These are phyloP conservation scores for Eriosoma lanigerum DNA, from an alignment of 1,140 invertebrate species.

Conservation along the genomic window DNA sequence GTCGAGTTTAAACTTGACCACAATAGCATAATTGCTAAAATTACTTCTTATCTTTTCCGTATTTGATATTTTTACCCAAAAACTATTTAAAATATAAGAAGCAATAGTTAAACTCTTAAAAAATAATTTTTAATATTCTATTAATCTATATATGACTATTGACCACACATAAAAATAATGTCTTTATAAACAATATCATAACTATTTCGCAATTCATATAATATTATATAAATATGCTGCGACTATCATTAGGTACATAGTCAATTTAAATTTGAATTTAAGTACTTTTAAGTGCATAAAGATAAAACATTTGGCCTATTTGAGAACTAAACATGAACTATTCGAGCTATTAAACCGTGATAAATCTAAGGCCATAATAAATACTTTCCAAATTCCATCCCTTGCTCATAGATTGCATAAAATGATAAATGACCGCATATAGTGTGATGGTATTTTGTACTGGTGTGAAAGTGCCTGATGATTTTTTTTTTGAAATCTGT, in stretches of 20 bases:
- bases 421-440: neutral
- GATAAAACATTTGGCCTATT: too few relatives aligned
- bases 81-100: neutral
- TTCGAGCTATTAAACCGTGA: neutral
- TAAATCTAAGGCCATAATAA: neutral
- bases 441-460: neutral
- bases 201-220: neutral
- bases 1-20: slow-evolving; percentile 26
- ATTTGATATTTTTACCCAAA: neutral
- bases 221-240: neutral
- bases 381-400: neutral
- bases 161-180: too few relatives aligned
- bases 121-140: neutral
- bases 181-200: neutral
- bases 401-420: neutral
- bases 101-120: neutral
- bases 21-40: neutral
- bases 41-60: neutral
- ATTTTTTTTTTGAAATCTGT: neutral
- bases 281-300: neutral
- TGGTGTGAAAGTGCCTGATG: neutral
- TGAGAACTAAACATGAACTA: too few relatives aligned
- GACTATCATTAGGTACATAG: too few relatives aligned
- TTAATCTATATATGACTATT: too few relatives aligned
- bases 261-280: too few relatives aligned